Evolutionary conservation across 2,113 vertebrate genomes (phyloP), one percentile per base, ranked within the genome.

Genomic region (Sylvicapra grimmia): DNA sequence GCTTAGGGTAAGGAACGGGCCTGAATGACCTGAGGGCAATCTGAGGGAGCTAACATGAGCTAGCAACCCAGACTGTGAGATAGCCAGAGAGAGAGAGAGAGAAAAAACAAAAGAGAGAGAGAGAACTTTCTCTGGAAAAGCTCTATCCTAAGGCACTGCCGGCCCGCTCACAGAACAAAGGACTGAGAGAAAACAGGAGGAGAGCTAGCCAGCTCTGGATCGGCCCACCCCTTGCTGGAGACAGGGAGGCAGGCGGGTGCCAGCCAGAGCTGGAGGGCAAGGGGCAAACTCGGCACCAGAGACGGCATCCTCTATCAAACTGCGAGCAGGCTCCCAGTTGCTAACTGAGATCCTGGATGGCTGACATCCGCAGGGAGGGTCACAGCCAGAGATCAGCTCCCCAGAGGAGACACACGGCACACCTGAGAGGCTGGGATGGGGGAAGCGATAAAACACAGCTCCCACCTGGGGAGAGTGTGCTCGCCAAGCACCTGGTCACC

Each of bases 81-180:
- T 44, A 44, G 40, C 40, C 40, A 44, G 40, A 44, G 40, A 44
- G 40, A 44, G 40, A 44, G 40, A 44, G 40, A 44, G 4, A 44
- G 40, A 44, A 44, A 44, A 44, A 44, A 44, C 40, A 4, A 44
- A 4, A 44, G 40, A 44, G 40, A 44, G 40, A 44, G 18, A 68
- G n/a, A 72, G n/a, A 36, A 36, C 65, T 23, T 72, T 72, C 18
- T 19, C 33, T 21, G 9, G 19, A 36, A 72, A 36, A 72, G 19
- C 65, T 36, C n/a, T 72, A 72, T 36, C 18, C n/a, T 72, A 36
- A 72, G n/a, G n/a, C n/a, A 36, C 65, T 36, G n/a, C 9, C 2
- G 0, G 15, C n/a, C 9, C 0, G 4, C n/a, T 72, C 19, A 72
- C n/a, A 72, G n/a, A 72, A 23, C 19, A 21, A 72, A 36, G 65